Evolutionary conservation across 2,797 vertebrate species (phyloP).

Genomic region (Astyanax mexicanus): DNA sequence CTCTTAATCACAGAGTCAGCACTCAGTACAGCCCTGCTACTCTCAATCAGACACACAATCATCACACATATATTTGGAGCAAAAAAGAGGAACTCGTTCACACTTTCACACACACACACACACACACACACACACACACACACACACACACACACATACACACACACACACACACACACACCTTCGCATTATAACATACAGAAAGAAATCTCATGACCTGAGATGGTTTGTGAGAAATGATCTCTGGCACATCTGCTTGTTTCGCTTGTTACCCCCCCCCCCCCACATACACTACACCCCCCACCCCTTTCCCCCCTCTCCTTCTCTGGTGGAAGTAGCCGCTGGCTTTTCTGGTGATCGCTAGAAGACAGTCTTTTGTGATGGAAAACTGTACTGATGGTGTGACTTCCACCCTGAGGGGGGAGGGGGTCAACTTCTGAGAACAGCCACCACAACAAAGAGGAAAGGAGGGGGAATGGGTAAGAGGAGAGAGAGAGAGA

Average conservation of each 20-base stretch:
- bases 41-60: conserved; percentile 49
- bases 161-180: conserved; percentile 55
- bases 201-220: conserved; percentile 43
- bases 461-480: conserved; percentile 56
- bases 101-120: conserved; percentile 57
- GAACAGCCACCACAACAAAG: conserved; percentile 62
- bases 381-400: conserved; percentile 81
- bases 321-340: conserved; percentile 57
- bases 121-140: no score
- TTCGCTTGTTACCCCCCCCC: conserved; percentile 53
- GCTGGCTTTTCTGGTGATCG: conserved; percentile 67
- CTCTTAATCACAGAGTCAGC: not conserved
- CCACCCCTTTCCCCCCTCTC: conserved; percentile 6
- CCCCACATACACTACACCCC: not conserved
- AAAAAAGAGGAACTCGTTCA: conserved; percentile 56
- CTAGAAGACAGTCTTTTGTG: conserved; percentile 72
- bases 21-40: not conserved
- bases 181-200: conserved; percentile 46
- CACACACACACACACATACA: no score
- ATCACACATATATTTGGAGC: conserved; percentile 57
- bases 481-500: conserved; percentile 56
- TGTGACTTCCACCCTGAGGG: conserved; percentile 75
- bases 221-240: conserved; percentile 43
- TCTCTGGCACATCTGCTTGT: conserved; percentile 63
- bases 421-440: conserved; percentile 75